These are phyloP conservation scores for Megaceryle alcyon DNA, from an alignment of 2,797 vertebrate species.

Conservation along the genomic window DNA sequence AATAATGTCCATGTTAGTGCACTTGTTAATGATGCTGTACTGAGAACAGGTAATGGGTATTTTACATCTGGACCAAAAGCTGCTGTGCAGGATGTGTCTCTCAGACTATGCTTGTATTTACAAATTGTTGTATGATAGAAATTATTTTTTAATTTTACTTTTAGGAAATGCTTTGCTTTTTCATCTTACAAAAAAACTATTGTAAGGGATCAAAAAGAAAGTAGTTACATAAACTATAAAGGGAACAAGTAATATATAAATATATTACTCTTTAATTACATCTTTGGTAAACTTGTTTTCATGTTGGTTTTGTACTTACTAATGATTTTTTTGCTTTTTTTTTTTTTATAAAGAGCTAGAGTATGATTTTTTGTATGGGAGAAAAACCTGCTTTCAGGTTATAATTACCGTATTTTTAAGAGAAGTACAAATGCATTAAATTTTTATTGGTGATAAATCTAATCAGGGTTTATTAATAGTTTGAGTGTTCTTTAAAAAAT, in stretches of 20 bases:
- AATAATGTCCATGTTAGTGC: not conserved
- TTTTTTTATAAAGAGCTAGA: not conserved
- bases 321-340: not conserved
- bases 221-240: not conserved
- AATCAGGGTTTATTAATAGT: not conserved
- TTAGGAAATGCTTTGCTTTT: not conserved
- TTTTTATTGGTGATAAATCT: not conserved
- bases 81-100: not conserved
- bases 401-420: not conserved
- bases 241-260: not conserved
- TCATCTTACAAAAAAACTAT: not conserved
- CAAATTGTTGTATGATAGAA: not conserved
- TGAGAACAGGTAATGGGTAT: not conserved
- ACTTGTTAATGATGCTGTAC: not conserved
- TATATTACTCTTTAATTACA: not conserved
- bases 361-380: not conserved
- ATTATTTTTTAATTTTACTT: not conserved
- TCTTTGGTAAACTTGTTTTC: conserved; percentile 43
- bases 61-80: not conserved
- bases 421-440: not conserved
- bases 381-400: not conserved
- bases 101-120: not conserved
- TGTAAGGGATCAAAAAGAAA: not conserved
- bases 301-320: not conserved
- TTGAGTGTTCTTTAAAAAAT: not conserved